phyloP scores from a whole-genome alignment of 2,888 invertebrate species.

The Galerucella nymphaeae region DNA sequence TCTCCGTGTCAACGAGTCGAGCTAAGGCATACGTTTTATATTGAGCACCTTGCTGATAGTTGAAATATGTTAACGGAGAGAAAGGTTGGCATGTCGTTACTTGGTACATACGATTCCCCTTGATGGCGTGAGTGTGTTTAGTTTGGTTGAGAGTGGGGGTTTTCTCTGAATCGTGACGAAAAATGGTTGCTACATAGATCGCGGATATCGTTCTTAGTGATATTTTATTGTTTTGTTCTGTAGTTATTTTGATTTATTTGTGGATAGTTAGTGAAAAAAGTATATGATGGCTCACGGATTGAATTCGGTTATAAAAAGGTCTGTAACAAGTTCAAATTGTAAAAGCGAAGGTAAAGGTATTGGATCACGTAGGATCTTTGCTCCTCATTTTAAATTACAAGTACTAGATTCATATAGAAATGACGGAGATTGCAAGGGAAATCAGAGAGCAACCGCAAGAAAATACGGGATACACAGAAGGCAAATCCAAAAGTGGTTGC shows the following conservation, averaged over 20 bases:
- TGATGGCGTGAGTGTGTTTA: slow-evolving; percentile 76
- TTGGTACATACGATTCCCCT: slow-evolving; percentile 62
- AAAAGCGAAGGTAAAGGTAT: slow-evolving; percentile 67
- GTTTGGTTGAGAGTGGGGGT: slow-evolving; percentile 67
- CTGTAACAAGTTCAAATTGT: slow-evolving; percentile 63
- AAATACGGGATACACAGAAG: slow-evolving; percentile 91
- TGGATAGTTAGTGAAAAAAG: slow-evolving; percentile 28
- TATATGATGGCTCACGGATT: slow-evolving; percentile 70
- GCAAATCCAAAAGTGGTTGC: slow-evolving; percentile 93
- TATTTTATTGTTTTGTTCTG: slow-evolving; percentile 59
- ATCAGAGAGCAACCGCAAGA: slow-evolving; percentile 89
- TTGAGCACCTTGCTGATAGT: slow-evolving; percentile 34
- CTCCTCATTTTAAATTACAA: slow-evolving; percentile 89
- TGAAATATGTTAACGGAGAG: slow-evolving; percentile 27
- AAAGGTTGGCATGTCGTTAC: slow-evolving; percentile 41
- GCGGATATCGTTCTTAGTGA: slow-evolving; percentile 63
- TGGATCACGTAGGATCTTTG: slow-evolving; percentile 88
- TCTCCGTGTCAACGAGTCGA: slow-evolving; percentile 61
- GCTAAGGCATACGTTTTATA: slow-evolving; percentile 57
- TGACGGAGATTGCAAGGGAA: slow-evolving; percentile 88
- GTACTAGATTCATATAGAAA: slow-evolving; percentile 88
- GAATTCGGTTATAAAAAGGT: slow-evolving; percentile 67
- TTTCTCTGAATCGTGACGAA: slow-evolving; percentile 67
- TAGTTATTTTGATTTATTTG: slow-evolving; percentile 50
- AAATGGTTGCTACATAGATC: slow-evolving; percentile 69